Percentiles rank a stretch among this genome's conserved stretches.
Evolutionary conservation across 2,797 vertebrate genomes (phyloP).

Genomic region (Nasua narica): DNA sequence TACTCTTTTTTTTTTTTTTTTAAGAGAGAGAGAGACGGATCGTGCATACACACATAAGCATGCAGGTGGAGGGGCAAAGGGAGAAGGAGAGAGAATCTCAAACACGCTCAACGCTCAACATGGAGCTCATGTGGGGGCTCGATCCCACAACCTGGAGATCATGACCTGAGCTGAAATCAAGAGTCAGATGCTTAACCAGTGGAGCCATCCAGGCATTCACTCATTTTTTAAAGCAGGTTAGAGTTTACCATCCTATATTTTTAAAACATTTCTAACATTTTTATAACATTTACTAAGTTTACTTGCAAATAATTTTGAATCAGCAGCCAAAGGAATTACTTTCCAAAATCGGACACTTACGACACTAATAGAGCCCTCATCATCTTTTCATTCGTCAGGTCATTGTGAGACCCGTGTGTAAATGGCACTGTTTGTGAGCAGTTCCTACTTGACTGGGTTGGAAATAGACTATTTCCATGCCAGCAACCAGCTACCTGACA

Average conservation of each 20-base stretch:
- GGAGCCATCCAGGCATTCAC: not conserved
- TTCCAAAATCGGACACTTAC: not conserved
- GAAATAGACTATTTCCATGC: not conserved
- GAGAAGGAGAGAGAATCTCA: not conserved
- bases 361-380: not conserved
- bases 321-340: not conserved
- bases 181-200: not conserved
- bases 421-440: not conserved
- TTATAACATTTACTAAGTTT: not conserved
- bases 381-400: not conserved
- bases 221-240: not conserved
- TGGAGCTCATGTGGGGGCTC: not conserved
- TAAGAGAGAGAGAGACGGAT: not conserved
- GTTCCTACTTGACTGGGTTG: not conserved
- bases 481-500: not conserved
- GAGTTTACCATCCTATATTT: not conserved
- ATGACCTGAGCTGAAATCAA: not conserved
- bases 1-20: not conserved
- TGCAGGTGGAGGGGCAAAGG: not conserved
- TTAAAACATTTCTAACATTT: not conserved
- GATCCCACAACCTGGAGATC: not conserved
- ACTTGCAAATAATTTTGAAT: constrained; percentile 4
- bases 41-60: fast-evolving
- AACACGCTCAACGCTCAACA: not conserved
- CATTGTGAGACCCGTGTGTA: not conserved